phyloP scores from a whole-genome alignment of 2,113 vertebrate species.

The Albula goreensis region DNA sequence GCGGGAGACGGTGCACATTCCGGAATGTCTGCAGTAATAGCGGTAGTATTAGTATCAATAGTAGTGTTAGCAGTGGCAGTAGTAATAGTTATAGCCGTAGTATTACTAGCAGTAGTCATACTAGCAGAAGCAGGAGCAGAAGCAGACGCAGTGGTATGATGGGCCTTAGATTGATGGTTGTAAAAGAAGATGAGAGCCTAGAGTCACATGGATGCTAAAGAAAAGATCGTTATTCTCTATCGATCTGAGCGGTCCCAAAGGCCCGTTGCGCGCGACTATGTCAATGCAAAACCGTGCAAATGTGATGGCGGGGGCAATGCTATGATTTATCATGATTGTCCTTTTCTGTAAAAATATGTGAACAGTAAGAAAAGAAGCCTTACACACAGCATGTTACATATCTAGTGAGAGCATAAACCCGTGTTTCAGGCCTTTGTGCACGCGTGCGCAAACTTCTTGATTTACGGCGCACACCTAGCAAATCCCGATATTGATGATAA shows the following conservation, averaged over 20 bases:
- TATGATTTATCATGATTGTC: constrained; percentile 61
- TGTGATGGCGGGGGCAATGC: constrained; percentile 58
- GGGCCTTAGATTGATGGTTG: constrained; percentile 29
- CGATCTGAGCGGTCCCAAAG: constrained; percentile 65
- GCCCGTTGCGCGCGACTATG: constrained; percentile 45
- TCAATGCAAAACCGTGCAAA: constrained; percentile 48
- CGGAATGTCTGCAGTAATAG: too few relatives aligned
- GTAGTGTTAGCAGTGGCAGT: too few relatives aligned
- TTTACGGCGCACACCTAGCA: background rate
- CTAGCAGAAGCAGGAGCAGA: constrained; percentile 7
- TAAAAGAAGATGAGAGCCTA: constrained; percentile 13
- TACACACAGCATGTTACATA: background rate
- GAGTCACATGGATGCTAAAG: constrained; percentile 52
- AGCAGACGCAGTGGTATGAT: constrained; percentile 27
- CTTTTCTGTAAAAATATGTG: background rate
- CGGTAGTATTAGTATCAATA: too few relatives aligned
- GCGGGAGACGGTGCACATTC: background rate
- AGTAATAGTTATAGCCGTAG: too few relatives aligned
- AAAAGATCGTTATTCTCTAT: constrained; percentile 64
- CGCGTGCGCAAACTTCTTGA: background rate
- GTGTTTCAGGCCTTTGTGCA: background rate
- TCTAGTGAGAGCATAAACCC: background rate
- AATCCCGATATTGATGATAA: background rate
- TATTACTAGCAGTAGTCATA: too few relatives aligned
- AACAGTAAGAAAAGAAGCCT: background rate